phyloP scores from a whole-genome alignment of 2,113 vertebrate genomes.

The Elanus axillaris region DNA sequence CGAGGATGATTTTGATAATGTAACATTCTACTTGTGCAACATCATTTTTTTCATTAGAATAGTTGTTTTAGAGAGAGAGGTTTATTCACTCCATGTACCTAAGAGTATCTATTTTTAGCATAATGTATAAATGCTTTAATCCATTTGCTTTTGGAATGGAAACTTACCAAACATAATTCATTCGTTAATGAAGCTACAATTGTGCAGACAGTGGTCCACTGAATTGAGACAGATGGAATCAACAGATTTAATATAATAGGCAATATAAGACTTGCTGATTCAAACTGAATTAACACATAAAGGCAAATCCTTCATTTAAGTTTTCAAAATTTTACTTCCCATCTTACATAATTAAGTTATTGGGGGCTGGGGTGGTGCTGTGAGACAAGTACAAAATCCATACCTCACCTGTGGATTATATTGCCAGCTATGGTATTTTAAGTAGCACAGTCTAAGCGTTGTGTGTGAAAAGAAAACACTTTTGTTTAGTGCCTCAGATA shows the following conservation, averaged over 20 bases:
- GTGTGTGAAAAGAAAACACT: background rate
- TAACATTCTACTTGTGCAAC: background rate
- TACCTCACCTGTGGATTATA: background rate
- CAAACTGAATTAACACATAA: background rate
- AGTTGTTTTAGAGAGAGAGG: background rate
- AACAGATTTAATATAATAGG: background rate
- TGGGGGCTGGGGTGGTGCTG: accelerated
- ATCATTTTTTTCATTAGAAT: background rate
- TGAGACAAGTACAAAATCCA: background rate
- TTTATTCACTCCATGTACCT: background rate
- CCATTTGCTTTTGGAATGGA: background rate
- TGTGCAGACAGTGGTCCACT: background rate
- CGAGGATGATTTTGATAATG: background rate
- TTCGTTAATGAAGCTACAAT: background rate
- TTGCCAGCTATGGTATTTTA: background rate
- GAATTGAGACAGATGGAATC: background rate
- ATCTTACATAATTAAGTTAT: background rate
- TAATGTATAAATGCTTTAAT: background rate
- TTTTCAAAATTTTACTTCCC: background rate
- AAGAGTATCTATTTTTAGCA: background rate
- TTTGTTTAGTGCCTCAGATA: background rate
- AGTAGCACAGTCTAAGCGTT: background rate
- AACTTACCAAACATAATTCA: background rate
- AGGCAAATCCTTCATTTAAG: background rate
- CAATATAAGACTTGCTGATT: background rate